Evolutionary conservation across 2,113 vertebrate species (phyloP).

Genomic region (Salvelinus namaycush): DNA sequence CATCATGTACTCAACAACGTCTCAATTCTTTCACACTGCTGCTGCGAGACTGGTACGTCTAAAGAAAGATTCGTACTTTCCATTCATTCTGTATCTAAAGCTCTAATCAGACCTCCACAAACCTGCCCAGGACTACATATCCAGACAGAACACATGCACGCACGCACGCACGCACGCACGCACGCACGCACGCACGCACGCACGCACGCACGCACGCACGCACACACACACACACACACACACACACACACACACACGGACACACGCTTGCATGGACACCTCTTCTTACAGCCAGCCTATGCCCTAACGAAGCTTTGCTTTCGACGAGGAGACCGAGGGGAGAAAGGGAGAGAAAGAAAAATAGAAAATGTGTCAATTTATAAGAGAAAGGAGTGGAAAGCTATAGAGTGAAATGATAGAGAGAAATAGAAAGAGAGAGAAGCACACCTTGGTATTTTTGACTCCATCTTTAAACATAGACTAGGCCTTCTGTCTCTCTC

Average conservation of each 20-base stretch:
- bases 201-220: no score
- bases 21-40: not conserved
- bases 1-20: conserved; percentile 12
- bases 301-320: no score
- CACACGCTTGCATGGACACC: no score
- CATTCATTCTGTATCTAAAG: not conserved
- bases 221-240: no score
- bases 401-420: conserved; percentile 43
- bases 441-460: conserved; percentile 53
- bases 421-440: conserved; percentile 38
- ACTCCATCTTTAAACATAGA: conserved; percentile 39
- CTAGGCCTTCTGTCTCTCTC: conserved; percentile 2
- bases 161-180: no score
- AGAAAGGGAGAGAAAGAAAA: not conserved
- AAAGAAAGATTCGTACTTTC: not conserved
- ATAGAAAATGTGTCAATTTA: not conserved
- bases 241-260: no score
- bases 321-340: not conserved
- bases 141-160: no score
- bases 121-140: no score
- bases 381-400: conserved; percentile 17
- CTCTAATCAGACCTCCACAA: no score
- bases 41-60: not conserved
- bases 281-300: no score
- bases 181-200: no score